phyloP scores from a whole-genome alignment of 1,140 invertebrate species.

The Drosophila equinoxialis region DNA sequence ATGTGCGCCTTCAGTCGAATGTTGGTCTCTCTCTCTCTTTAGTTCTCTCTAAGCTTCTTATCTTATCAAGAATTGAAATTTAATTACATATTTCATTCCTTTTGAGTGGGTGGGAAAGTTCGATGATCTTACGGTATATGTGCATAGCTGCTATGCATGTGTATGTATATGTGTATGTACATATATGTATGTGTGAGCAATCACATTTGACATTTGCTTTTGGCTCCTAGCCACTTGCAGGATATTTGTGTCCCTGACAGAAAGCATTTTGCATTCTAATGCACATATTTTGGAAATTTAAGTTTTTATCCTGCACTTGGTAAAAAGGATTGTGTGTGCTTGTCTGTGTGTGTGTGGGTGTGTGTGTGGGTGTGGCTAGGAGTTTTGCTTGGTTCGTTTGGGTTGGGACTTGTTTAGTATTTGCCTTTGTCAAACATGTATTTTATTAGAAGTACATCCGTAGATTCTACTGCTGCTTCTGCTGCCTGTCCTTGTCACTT shows the following conservation, averaged over 20 bases:
- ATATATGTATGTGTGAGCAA: background rate
- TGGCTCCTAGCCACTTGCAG: slow-evolving; percentile 10
- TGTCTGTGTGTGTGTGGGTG: background rate
- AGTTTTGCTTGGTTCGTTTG: background rate
- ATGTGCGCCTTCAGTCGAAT: too few relatives aligned
- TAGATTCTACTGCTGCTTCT: background rate
- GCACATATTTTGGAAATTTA: slow-evolving; percentile 1
- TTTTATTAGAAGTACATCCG: slow-evolving; percentile 24
- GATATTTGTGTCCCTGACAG: slow-evolving; percentile 5
- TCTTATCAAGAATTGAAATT: background rate
- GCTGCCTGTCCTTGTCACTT: slow-evolving; percentile 24
- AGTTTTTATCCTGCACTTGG: background rate
- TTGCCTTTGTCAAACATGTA: slow-evolving; percentile 61
- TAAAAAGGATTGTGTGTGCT: too few relatives aligned
- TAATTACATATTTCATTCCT: slow-evolving; percentile 4
- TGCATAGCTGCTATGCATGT: too few relatives aligned
- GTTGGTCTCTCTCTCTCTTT: too few relatives aligned
- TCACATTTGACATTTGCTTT: slow-evolving; percentile 35
- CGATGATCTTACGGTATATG: background rate
- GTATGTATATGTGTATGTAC: background rate
- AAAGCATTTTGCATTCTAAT: background rate
- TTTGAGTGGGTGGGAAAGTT: background rate
- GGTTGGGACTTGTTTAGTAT: slow-evolving; percentile 32
- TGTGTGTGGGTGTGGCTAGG: slow-evolving; percentile 3
- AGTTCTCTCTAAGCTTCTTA: background rate